Conservation (phyloP, 2,888 invertebrate species). For the Alviniconcha strummeri region DNA sequence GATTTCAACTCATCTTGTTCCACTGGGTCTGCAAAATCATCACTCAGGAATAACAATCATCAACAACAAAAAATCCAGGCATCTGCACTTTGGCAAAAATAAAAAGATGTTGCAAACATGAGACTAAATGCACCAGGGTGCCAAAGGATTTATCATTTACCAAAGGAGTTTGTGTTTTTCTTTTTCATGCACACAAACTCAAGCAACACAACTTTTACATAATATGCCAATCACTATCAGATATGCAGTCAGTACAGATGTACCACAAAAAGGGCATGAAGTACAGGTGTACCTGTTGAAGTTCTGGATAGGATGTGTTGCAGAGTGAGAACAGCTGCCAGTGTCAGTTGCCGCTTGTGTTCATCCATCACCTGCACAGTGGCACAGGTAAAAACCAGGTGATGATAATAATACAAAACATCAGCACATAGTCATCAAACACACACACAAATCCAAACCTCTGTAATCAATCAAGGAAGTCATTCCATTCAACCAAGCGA, state of each 20-base stretch:
- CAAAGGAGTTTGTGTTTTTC: too few species aligned
- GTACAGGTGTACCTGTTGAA: too few species aligned
- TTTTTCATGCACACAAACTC: too few species aligned
- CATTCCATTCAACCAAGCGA: background rate
- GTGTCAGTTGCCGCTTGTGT: conserved; percentile 10
- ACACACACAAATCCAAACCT: background rate
- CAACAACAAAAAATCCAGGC: background rate
- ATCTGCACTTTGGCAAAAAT: background rate
- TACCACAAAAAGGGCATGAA: too few species aligned
- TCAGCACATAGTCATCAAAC: background rate
- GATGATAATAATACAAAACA: too few species aligned
- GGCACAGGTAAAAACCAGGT: too few species aligned
- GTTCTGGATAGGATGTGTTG: conserved; percentile 7
- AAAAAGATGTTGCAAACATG: too few species aligned
- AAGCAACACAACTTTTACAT: too few species aligned
- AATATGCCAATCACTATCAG: too few species aligned
- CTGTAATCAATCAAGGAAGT: background rate
- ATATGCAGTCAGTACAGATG: too few species aligned
- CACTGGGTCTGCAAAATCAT: conserved; percentile 14
- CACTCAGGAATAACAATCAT: background rate
- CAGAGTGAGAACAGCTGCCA: conserved; percentile 22
- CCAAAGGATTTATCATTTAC: too few species aligned
- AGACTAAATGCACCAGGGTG: too few species aligned
- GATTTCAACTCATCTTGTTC: conserved; percentile 13
- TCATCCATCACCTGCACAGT: background rate